Evolutionary conservation across 2,888 invertebrate genomes (phyloP), one percentile per base, ranked within the genome.

Genomic region (Hirtodrosophila histrioides): DNA sequence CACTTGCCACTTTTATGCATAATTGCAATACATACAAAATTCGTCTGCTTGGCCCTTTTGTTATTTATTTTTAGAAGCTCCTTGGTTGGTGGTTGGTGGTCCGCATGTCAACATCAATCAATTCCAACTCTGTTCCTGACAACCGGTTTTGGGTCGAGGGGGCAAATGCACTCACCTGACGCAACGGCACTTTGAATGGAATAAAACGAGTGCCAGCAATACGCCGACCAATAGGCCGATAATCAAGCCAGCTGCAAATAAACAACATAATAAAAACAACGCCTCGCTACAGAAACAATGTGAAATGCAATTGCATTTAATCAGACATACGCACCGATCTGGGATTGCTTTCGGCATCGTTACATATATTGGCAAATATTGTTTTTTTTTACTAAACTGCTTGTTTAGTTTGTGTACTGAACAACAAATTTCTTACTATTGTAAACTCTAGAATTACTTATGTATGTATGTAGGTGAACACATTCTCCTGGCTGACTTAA

Each of bases 171-270:
- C 91, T 92, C 89, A 91, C 91, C 81, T 86, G 36, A n/a, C 40
- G 91, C 43, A 94, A 88, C 11, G 94, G 94, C 60, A 93, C 93
- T 86, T 94, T 94, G 86, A 94, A 94, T 36, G 93, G 92, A 72
- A 94, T 91, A 72, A 94, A 93, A 23, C 93, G 91, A 2, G 94
- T 94, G 7, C 93, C 93, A 3, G 91, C 88, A 31, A 94, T 92
- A 6, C 89, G 90, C 27, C 90, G 72, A 2, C 94, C 94, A 55
- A 93, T 84, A 2, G 92, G 88, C 31, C 62, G 84, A 63, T 92
- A 92, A 7, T 88, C 57, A 29, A 89, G 74, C 92, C 92, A 93
- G 75, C 92, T 92, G 78, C 10, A 88, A 88, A 11, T 6, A 17
- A 7, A 35, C n/a, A 2, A 1, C 17, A 17, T 17, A 17, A 17